Evolutionary conservation across 2,797 vertebrate species (phyloP), one percentile per base, ranked within the genome.

Genomic region (Alca torda): DNA sequence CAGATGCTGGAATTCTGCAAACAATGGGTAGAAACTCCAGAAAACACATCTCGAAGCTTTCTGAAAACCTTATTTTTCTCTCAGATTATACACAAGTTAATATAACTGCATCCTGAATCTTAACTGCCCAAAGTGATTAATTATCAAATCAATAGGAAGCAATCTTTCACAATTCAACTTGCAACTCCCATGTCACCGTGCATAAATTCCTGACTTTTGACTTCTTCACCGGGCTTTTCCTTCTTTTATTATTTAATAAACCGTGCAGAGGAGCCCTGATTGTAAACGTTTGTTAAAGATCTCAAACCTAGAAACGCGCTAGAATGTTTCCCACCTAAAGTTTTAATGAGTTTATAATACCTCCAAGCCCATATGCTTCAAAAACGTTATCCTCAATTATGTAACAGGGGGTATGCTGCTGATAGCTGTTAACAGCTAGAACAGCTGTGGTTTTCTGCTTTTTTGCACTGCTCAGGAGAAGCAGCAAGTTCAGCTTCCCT

Each of bases 391-490:
- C 95, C 98, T 98, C 97, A 98, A 98, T 99, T 98, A 98, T 98
- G 98, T 98, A 99, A 98, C 96, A 95, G 72, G 97, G 97, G 96
- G 96, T 97, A 96, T 80, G 96, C 98, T 98, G 97, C 98, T 98
- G 98, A 96, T 98, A 98, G 98, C 98, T 98, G 98, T 98, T 98
- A 98, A 98, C 98, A 98, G 98, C 97, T 98, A 91, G 57, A 97
- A 96, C 98, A 98, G 97, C 98, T 98, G 98, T 98, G 98, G 98
- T 98, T 98, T 98, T 98, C 96, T 97, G 97, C 98, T 98, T 98
- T 98, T 98, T 97, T 97, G 97, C 96, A 95, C 97, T 89, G 96
- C 96, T 98, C 98, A 96, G 98, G 98, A 98, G 98, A 97, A 98
- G 97, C 98, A 96, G 96, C 83, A 87, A 98, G 97, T 98, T 98